Evolutionary conservation across 2,888 invertebrate species (phyloP).

Genomic region (Celastrina argiolus): DNA sequence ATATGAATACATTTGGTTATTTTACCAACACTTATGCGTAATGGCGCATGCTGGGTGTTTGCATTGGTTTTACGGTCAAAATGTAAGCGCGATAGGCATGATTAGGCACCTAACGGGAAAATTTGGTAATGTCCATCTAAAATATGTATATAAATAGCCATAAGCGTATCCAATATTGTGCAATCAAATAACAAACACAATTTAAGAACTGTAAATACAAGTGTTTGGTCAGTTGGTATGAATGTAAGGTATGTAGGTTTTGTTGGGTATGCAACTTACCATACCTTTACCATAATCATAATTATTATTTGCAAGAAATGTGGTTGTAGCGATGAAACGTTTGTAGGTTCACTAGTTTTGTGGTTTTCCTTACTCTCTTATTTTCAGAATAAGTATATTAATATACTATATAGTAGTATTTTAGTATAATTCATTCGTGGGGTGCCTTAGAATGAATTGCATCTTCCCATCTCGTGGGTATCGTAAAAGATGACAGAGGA

Average conservation of each 20-base stretch:
- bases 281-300: too few relatives aligned
- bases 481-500: too few relatives aligned
- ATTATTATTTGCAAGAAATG: too few relatives aligned
- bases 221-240: constrained; percentile 32
- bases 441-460: too few relatives aligned
- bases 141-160: constrained; percentile 63
- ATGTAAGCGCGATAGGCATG: constrained; percentile 50
- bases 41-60: constrained; percentile 66
- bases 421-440: too few relatives aligned
- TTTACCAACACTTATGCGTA: constrained; percentile 70
- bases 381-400: too few relatives aligned
- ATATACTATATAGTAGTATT: too few relatives aligned
- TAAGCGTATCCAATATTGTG: constrained; percentile 35
- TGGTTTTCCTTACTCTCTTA: too few relatives aligned
- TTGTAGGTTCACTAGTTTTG: too few relatives aligned
- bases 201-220: not conserved
- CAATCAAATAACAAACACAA: constrained; percentile 3
- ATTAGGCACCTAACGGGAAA: constrained; percentile 56
- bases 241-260: not conserved
- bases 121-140: constrained; percentile 50
- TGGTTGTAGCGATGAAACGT: too few relatives aligned
- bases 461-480: too few relatives aligned
- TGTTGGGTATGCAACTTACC: not conserved
- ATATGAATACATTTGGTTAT: constrained; percentile 61
- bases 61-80: constrained; percentile 54